phyloP scores from a whole-genome alignment of 2,888 invertebrate genomes.

The Agrilus biguttatus region DNA sequence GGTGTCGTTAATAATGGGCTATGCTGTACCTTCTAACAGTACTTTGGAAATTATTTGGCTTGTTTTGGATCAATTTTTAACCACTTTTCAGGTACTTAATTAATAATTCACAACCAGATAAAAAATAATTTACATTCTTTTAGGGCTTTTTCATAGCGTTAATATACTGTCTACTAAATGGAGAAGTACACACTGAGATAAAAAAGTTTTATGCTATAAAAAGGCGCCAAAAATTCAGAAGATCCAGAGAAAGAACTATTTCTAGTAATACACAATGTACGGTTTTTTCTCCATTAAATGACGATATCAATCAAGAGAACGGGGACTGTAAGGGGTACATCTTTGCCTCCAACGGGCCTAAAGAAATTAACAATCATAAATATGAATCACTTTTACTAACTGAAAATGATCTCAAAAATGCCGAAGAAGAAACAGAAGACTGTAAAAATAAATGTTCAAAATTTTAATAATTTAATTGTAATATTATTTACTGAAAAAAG shows the following conservation, averaged over 20 bases:
- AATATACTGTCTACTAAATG: constrained; percentile 48
- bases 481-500: too few species aligned
- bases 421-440: too few species aligned
- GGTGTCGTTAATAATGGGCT: constrained; percentile 39
- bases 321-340: too few species aligned
- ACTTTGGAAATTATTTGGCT: constrained; percentile 43
- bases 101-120: constrained; percentile 1
- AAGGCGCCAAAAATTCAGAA: constrained; percentile 8
- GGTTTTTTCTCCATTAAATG: too few species aligned
- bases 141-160: constrained; percentile 49
- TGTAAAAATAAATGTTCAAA: too few species aligned
- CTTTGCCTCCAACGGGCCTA: too few species aligned
- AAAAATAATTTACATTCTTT: constrained; percentile 8
- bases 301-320: too few species aligned
- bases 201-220: constrained; percentile 19
- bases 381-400: too few species aligned
- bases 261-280: constrained; percentile 7
- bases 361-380: too few species aligned
- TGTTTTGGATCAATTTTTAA: constrained; percentile 49
- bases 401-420: too few species aligned
- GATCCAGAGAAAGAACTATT: constrained; percentile 12
- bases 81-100: constrained; percentile 45
- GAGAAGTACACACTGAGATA: constrained; percentile 41
- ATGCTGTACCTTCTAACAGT: constrained; percentile 29
- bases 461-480: too few species aligned